Evolutionary conservation across 2,888 invertebrate genomes (phyloP), one percentile per base, ranked within the genome.

Genomic region (Brachycybe producta): DNA sequence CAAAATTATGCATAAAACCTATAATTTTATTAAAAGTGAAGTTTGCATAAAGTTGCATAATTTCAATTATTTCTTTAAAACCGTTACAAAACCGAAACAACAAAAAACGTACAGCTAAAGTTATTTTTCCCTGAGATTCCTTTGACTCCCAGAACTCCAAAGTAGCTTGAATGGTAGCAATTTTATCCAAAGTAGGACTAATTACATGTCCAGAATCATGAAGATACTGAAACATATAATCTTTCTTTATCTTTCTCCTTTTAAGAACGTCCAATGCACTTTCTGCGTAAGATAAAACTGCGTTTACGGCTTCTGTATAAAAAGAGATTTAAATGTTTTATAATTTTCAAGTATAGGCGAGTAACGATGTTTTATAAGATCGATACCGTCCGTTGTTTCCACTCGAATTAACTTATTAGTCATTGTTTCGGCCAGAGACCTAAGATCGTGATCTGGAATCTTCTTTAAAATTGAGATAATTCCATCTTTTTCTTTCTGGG

Each of bases 231-330:
- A 51, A 51, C 8, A 51, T 51, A 7, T 15, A 28, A 4, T 51
- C 51, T 38, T 51, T 51, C 24, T 45, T 45, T 3, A 51, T 30
- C 17, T 51, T 51, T 23, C 34, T 45, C 28, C 51, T 15, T 15
- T 24, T 26, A 19, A 51, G 15, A 15, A 51, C 28, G 24, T 46
- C 46, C 8, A 39, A 15, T 2, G 44, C 45, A 21, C 34, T 27
- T 11, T 19, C 13, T 5, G 51, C 46, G 24, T 51, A 51, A 3
- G n/a, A 23, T 5, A 51, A 13, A 21, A 51, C 21, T 3, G 51
- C 44, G 23, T 51, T 38, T 27, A 40, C n/a, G 2, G 49, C 49
- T 34, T 50, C 49, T 50, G 19, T 26, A 43, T 38, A 23, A 39
- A 26, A 17, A 13, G 17, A 13, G 8, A 38, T 13, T 13, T 15